Conservation (phyloP, 1,140 invertebrate genomes). For the Heliothis virescens region DNA sequence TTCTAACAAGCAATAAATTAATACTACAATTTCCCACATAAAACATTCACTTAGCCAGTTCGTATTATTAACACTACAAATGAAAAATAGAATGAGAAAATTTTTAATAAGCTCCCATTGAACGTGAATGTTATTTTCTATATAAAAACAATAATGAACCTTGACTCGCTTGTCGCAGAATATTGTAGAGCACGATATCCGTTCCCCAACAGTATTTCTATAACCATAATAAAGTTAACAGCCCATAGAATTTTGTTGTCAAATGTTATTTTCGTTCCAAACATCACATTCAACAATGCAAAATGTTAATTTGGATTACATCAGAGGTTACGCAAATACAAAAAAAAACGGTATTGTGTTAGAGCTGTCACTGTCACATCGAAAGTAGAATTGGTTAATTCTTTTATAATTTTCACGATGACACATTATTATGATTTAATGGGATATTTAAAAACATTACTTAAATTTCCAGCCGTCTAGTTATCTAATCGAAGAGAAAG, state of each 20-base stretch:
- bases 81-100: slow-evolving; percentile 3
- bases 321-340: slow-evolving; percentile 20
- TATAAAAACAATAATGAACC: slow-evolving; percentile 40
- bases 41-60: background rate
- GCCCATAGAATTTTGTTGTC: background rate
- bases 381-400: background rate
- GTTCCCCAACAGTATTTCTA: slow-evolving; percentile 28
- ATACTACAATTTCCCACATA: background rate
- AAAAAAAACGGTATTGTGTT: slow-evolving; percentile 13
- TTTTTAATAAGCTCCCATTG: slow-evolving; percentile 20
- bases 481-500: slow-evolving; percentile 54
- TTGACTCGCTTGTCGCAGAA: slow-evolving; percentile 32
- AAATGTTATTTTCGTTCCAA: slow-evolving; percentile 23
- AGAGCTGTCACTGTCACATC: background rate
- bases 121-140: slow-evolving; percentile 39
- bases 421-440: background rate
- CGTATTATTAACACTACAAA: background rate
- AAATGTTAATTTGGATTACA: slow-evolving; percentile 28
- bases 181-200: slow-evolving; percentile 41
- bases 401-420: background rate
- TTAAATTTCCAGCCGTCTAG: too few relatives aligned
- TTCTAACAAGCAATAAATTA: too few relatives aligned
- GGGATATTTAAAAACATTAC: too few relatives aligned
- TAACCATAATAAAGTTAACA: slow-evolving; percentile 34
- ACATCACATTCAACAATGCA: slow-evolving; percentile 23